These are phyloP conservation scores for Nephrotoma guestfalica DNA, from an alignment of 2,888 invertebrate species.

Conservation along the genomic window DNA sequence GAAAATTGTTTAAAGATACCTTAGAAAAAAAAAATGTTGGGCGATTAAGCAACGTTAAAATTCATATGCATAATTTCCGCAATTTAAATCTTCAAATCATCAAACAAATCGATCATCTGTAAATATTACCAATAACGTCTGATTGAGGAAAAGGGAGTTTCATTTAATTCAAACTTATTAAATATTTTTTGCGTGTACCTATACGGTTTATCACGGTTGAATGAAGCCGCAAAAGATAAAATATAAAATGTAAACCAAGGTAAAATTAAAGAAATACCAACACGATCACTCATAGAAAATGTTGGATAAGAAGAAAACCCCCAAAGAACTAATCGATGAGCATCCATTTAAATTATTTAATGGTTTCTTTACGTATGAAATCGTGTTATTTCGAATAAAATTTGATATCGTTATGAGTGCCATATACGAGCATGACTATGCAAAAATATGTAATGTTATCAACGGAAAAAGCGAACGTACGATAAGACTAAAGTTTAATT, in stretches of 20 bases:
- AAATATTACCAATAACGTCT: neutral
- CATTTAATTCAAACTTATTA: neutral
- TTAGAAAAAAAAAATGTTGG: neutral
- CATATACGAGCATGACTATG: neutral
- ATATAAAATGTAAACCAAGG: neutral
- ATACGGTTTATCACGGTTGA: neutral
- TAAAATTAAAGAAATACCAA: neutral
- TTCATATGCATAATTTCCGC: neutral
- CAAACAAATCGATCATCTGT: neutral
- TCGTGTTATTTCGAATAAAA: neutral
- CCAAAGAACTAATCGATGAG: neutral
- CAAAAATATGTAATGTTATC: neutral
- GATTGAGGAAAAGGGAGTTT: neutral
- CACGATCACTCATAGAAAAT: neutral
- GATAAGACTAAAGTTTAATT: neutral
- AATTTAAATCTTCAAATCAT: neutral
- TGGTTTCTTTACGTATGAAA: neutral
- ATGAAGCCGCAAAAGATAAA: neutral
- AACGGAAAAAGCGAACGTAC: neutral
- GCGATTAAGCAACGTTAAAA: neutral
- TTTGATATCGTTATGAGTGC: neutral
- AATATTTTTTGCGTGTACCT: neutral
- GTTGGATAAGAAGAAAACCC: neutral
- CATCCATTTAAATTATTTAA: neutral
- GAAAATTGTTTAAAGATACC: neutral